phyloP scores from a whole-genome alignment of 1,140 invertebrate genomes.

The Pseudobourletiella spinata region DNA sequence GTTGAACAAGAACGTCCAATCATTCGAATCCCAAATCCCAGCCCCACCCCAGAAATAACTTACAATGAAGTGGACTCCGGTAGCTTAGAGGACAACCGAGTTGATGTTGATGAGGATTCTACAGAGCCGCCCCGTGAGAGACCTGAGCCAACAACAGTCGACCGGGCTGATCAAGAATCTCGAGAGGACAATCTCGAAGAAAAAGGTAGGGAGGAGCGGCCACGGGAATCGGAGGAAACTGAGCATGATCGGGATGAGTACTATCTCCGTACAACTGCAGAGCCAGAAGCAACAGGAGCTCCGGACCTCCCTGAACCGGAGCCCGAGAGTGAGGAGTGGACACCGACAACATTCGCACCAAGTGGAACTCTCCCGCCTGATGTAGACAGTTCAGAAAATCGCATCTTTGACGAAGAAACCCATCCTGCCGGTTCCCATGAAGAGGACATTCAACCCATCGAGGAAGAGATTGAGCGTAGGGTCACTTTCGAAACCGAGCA shows the following conservation, averaged over 20 bases:
- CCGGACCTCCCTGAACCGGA: background rate
- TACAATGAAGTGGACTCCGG: background rate
- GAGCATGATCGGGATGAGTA: background rate
- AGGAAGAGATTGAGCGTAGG: background rate
- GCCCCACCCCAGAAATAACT: background rate
- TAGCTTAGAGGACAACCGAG: background rate
- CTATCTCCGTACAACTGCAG: background rate
- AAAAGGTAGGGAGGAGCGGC: background rate
- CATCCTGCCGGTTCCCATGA: background rate
- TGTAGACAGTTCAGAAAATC: conserved; percentile 12
- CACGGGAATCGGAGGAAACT: conserved; percentile 4
- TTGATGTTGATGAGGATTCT: background rate
- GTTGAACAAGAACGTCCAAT: background rate
- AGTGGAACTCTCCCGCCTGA: background rate
- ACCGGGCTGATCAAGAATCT: background rate
- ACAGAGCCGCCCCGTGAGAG: background rate
- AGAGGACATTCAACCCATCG: background rate
- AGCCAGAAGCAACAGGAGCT: background rate
- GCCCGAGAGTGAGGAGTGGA: conserved; percentile 3
- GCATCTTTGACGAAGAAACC: conserved; percentile 4
- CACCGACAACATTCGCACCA: background rate
- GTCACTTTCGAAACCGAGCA: background rate
- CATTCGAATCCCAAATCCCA: background rate
- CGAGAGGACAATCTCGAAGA: background rate
- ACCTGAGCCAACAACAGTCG: background rate